Conservation (phyloP, 2,113 vertebrate genomes). For the Danio rerio region DNA sequence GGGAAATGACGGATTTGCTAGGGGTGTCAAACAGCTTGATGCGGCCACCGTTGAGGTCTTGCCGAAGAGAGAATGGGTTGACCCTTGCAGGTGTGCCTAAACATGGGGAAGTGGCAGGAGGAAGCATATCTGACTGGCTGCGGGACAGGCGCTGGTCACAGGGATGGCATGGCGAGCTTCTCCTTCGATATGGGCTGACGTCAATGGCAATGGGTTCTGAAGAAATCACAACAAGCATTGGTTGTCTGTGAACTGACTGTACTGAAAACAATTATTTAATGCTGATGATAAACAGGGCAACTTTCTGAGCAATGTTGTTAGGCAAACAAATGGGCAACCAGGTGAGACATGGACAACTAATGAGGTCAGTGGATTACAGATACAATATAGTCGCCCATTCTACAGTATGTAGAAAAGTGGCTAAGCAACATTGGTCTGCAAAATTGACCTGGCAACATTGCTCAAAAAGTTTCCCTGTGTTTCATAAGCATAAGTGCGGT, state of each 20-base stretch:
- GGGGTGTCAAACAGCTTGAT: conserved; percentile 92
- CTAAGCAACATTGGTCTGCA: too few relatives aligned
- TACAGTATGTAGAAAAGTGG: too few relatives aligned
- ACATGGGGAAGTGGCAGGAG: conserved; percentile 68
- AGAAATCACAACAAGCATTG: neutral
- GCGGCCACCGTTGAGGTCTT: conserved; percentile 89
- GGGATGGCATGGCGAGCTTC: conserved; percentile 67
- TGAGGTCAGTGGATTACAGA: too few relatives aligned
- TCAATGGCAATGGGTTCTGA: conserved; percentile 60
- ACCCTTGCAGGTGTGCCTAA: conserved; percentile 78
- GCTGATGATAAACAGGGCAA: too few relatives aligned
- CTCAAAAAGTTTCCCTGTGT: too few relatives aligned
- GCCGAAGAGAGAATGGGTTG: conserved; percentile 92
- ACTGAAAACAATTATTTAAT: neutral
- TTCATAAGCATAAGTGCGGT: neutral
- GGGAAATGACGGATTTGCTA: conserved; percentile 87
- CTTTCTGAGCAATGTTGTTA: too few relatives aligned
- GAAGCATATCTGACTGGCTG: conserved; percentile 87
- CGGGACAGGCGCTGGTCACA: conserved; percentile 79
- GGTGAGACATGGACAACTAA: too few relatives aligned
- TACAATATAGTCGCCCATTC: too few relatives aligned
- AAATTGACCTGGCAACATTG: too few relatives aligned
- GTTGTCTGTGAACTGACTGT: neutral
- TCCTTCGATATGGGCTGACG: conserved; percentile 68
- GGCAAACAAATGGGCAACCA: too few relatives aligned